Evolutionary conservation across 2,797 vertebrate genomes (phyloP), one percentile per base, ranked within the genome.

Genomic region (Onychomys leucogaster): DNA sequence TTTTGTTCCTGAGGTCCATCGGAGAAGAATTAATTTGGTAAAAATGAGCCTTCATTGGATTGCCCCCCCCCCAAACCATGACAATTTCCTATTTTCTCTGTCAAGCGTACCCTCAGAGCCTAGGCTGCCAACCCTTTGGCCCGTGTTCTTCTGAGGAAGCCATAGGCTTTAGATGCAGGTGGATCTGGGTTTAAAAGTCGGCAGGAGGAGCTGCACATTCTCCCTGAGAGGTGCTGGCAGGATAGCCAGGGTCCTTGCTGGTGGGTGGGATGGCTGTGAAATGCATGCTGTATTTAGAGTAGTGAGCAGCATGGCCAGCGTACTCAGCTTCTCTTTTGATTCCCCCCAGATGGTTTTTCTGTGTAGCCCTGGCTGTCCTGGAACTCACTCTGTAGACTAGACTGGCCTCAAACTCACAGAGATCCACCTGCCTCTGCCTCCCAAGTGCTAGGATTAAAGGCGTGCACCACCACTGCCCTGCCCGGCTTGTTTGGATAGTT

Each of bases 11-110:
- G 83, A 69, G 19, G 27, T 71, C 1, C 78, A 55, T 69, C 57
- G 67, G 88, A 88, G 27, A 82, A 78, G 69, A 92, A 90, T 88
- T 97, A 93, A 80, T 85, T 94, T 73, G 89, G 86, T 92, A 34
- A 78, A 92, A 75, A 73, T 57, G 34, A 90, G 76, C 75, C 43
- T 78, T 75, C 37, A 23, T 16, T 69, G 71, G 86, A 6, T 13
- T 89, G 61, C 57, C n/a, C 86, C 90, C n/a, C 89, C 90, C 69
- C 77, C 43, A 77, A 46, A 46, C 14, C 1, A 19, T 71, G 67
- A 13, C 57, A 78, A 27, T 80, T 91, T 83, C 29, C 34, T 25
- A 14, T 63, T 61, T 59, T 3, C 23, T 63, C 32, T 55, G 29
- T 69, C 21, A 84, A 55, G 6, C 37, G 2, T 41, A 10, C 34